Evolutionary conservation across 2,888 invertebrate genomes (phyloP), one percentile per base, ranked within the genome.

Genomic region (Tethea ocularis): DNA sequence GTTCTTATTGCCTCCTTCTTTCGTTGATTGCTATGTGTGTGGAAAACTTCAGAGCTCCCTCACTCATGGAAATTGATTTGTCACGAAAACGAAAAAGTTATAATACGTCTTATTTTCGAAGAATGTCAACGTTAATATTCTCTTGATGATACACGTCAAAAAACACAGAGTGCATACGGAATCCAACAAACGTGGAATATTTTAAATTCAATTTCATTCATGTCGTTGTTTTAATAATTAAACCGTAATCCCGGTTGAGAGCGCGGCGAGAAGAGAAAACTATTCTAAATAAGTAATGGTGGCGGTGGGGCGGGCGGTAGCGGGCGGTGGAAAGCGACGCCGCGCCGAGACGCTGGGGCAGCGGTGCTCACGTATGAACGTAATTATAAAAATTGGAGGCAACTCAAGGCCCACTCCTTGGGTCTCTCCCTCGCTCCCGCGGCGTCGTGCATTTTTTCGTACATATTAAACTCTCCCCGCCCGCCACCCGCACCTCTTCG

Each of bases 291-390:
- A 88, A 86, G 80, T 86, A 84, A 87, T 83, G 71, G 74, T 74
- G 77, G 83, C 71, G 76, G 75, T 60, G 70, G 56, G 67, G 67
- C 58, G 61, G 57, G 63, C 61, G 78, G 82, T 61, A 93, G 64
- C 67, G 70, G 59, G 66, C 68, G 58, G 58, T 24, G 61, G 66
- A 67, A 66, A 62, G 71, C 70, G 75, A 68, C 72, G 79, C 64
- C 61, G 67, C 63, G 63, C 70, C 59, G 64, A 68, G 65, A 59
- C 67, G 68, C 61, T 68, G 92, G 75, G 54, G 33, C 54, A 33
- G 54, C 33, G 54, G 85, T 93, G 86, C 94, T 96, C 88, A 95
- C 95, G 92, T 92, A 92, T 92, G 93, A 91, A 91, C 92, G 91
- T 92, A 93, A 92, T 93, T 93, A 92, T 92, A 92, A 93, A 93